Evolutionary conservation across 1,140 invertebrate species (phyloP), one percentile per base, ranked within the genome.

Genomic region (Ostrea denselamellosa): DNA sequence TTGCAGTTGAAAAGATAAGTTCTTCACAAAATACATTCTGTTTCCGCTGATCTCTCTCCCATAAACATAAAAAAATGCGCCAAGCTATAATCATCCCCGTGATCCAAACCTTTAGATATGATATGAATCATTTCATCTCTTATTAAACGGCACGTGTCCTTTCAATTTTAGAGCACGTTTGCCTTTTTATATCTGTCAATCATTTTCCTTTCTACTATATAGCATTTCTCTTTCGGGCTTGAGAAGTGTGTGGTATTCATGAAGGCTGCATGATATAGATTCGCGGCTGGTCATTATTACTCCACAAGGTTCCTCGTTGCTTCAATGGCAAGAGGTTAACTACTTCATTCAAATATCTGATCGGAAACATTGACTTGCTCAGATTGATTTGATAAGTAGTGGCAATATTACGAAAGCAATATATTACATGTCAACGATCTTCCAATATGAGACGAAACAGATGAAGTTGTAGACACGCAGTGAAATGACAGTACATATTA

Each of bases 361-460:
- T 28, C 68, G 68, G 12, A 77, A 77, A 28, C 25, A 77, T 77
- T 77, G 28, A 22, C 12, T 25, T 77, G 25, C 12, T 28, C 68
- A 77, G 68, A 25, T 28, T 77, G 68, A 77, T 77, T 77, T 77
- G 68, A 77, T 77, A 77, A 77, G 68, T 77, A 14, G 9, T 77
- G 68, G 25, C 22, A 12, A 77, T 28, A 25, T 25, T 22, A 25
- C 22, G 28, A 25, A 25, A 77, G 25, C 68, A 77, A 77, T 77
- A 77, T 77, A 77, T 77, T 28, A 77, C 25, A 77, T 34, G 68
- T 77, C 68, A 77, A 2, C 25, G 22, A 12, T 77, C 28, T 77
- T 77, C 28, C 12, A 77, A 14, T 28, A 77, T 77, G 68, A 77
- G 28, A 77, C 25, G 25, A 77, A 34, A 77, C 68, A 77, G 68